Percentiles rank a stretch among this genome's conserved stretches.
phyloP scores from a whole-genome alignment of 2,113 vertebrate species.

The Varanus komodoensis region DNA sequence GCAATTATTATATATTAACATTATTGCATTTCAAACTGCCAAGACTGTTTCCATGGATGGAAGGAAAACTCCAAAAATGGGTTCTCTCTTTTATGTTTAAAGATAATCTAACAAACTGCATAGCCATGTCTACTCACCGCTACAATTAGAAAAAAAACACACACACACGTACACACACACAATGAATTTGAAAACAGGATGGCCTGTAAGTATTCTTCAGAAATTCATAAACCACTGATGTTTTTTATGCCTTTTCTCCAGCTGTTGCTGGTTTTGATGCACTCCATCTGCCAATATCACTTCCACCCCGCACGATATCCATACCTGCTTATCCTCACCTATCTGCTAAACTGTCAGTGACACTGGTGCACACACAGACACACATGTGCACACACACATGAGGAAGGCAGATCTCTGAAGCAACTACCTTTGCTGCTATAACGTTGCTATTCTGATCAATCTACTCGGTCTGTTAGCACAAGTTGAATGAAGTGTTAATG shows the following conservation, averaged over 20 bases:
- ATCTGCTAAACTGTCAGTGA: too few species aligned
- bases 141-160: too few species aligned
- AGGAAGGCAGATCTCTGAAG: background rate
- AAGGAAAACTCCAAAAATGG: background rate
- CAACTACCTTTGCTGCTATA: too few species aligned
- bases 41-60: background rate
- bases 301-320: background rate
- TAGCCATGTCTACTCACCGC: background rate
- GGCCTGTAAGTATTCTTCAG: background rate
- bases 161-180: too few species aligned
- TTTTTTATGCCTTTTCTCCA: background rate
- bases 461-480: background rate
- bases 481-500: background rate
- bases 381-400: too few species aligned
- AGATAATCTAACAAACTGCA: background rate
- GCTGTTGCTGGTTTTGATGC: background rate
- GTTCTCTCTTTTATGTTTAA: slow-evolving; percentile 15
- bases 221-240: background rate
- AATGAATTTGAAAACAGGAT: background rate
- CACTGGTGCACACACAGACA: too few species aligned
- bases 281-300: too few species aligned
- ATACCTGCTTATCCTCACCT: too few species aligned
- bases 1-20: background rate
- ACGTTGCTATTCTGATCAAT: background rate
- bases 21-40: background rate